phyloP scores from a whole-genome alignment of 2,888 invertebrate species.

The Eustalomyia histrio region DNA sequence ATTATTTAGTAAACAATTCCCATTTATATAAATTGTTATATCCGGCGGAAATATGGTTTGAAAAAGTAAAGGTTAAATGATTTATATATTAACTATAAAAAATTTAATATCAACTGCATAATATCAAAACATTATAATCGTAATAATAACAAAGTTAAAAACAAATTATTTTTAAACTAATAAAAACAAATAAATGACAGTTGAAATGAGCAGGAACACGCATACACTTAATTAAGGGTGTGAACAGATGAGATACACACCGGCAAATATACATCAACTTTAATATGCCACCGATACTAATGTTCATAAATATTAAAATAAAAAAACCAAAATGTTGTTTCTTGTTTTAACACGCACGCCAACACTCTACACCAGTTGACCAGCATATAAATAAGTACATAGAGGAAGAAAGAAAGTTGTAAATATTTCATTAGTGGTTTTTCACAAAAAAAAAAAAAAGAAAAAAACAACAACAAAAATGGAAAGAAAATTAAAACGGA shows the following conservation, averaged over 20 bases:
- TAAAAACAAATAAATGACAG: slow-evolving; percentile 22
- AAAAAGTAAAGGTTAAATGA: slow-evolving; percentile 27
- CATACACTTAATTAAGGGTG: slow-evolving; percentile 76
- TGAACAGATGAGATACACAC: slow-evolving; percentile 75
- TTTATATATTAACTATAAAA: slow-evolving; percentile 1
- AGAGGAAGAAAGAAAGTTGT: slow-evolving; percentile 67
- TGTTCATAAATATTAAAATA: slow-evolving; percentile 44
- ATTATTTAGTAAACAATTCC: neutral
- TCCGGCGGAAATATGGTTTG: slow-evolving; percentile 54
- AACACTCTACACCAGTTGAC: slow-evolving; percentile 43
- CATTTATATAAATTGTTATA: slow-evolving; percentile 39
- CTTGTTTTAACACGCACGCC: slow-evolving; percentile 32
- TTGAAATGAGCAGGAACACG: slow-evolving; percentile 68
- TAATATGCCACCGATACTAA: neutral
- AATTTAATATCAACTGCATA: slow-evolving; percentile 9
- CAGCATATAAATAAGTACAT: neutral
- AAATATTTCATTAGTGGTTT: slow-evolving; percentile 76
- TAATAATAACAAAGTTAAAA: slow-evolving; percentile 51
- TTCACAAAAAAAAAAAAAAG: slow-evolving; percentile 28
- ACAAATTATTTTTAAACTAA: slow-evolving; percentile 50
- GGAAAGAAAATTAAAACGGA: slow-evolving; percentile 53
- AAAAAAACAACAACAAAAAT: slow-evolving; percentile 1
- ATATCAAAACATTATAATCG: slow-evolving; percentile 52
- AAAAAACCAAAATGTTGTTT: slow-evolving; percentile 16
- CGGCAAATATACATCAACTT: neutral